These are phyloP conservation scores for Microplitis deprimator DNA, from an alignment of 2,888 invertebrate genomes.

Conservation along the genomic window DNA sequence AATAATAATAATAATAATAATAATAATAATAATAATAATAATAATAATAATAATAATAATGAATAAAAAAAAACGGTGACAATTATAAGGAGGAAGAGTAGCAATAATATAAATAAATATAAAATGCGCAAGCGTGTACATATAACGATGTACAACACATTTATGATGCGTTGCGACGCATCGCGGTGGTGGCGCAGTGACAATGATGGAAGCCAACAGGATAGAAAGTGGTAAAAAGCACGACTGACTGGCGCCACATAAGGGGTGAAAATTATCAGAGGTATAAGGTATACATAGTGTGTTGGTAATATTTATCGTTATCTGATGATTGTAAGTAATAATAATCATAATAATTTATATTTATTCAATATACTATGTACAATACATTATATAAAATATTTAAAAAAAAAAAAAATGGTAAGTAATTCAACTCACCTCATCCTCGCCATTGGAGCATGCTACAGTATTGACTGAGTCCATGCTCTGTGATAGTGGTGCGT, in stretches of 20 bases:
- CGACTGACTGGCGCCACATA: not conserved
- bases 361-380: not conserved
- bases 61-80: not conserved
- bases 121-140: not conserved
- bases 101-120: not conserved
- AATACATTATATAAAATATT: too few species aligned
- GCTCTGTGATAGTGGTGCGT: conserved; percentile 91
- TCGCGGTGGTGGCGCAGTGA: not conserved
- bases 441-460: conserved; percentile 85
- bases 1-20: not conserved
- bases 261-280: conserved; percentile 19
- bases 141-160: not conserved
- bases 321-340: not conserved
- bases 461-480: conserved; percentile 97
- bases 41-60: not conserved
- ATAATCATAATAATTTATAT: not conserved
- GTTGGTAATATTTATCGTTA: not conserved
- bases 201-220: not conserved
- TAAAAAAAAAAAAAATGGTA: not conserved
- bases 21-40: not conserved
- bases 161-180: not conserved
- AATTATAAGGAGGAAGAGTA: not conserved
- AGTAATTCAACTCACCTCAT: conserved; percentile 84
- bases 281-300: not conserved
- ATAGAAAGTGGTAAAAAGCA: not conserved